Percentiles rank a stretch among this genome's conserved stretches.
These are phyloP conservation scores for Pardalotus punctatus DNA, from an alignment of 2,113 vertebrate genomes.

Conservation along the genomic window DNA sequence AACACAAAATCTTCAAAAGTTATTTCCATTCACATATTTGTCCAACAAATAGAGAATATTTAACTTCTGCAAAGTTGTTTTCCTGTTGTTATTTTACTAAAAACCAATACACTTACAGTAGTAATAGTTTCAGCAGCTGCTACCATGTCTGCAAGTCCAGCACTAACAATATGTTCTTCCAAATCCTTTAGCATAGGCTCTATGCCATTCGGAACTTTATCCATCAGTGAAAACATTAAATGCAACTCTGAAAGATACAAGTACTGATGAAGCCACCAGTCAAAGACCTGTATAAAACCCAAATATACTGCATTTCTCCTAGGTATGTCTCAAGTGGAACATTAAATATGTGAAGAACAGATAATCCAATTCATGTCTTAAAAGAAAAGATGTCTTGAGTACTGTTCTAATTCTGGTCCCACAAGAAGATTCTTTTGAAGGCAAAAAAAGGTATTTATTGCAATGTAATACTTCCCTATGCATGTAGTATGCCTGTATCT, in stretches of 20 bases:
- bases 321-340: not conserved
- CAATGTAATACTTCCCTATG: not conserved
- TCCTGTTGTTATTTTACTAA: not conserved
- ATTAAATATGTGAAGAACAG: not conserved
- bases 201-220: constrained; percentile 97
- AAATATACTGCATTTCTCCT: not conserved
- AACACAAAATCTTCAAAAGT: not conserved
- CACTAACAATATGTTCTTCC: constrained; percentile 98
- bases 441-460: not conserved
- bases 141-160: constrained; percentile 98
- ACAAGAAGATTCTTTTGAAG: not conserved
- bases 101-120: constrained; percentile 82
- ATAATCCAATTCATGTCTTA: not conserved
- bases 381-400: not conserved
- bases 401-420: not conserved
- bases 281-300: not conserved
- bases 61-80: not conserved
- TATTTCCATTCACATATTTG: not conserved
- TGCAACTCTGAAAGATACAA: constrained; percentile 85
- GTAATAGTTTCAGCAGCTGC: constrained; percentile 98
- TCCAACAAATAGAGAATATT: not conserved
- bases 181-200: constrained; percentile 98
- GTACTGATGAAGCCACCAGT: constrained; percentile 28
- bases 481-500: not conserved
- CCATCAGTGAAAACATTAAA: constrained; percentile 99